Conservation (phyloP, 2,797 vertebrate species). For the Vireo griseus region DNA sequence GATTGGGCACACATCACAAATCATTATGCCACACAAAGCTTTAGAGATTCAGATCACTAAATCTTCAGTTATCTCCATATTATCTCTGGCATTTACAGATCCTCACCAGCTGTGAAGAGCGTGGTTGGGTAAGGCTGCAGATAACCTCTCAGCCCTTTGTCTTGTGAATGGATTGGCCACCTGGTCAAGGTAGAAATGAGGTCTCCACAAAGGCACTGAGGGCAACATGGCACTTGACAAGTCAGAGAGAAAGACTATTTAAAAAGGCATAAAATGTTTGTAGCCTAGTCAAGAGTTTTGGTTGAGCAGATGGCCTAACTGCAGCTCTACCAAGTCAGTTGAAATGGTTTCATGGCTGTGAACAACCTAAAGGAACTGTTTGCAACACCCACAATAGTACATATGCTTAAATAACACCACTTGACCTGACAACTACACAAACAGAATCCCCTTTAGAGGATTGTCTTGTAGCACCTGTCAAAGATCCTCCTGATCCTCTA, state of each 20-base stretch:
- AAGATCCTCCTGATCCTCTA: slow-evolving; percentile 32
- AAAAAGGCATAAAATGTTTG: neutral
- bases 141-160: neutral
- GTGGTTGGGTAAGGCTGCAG: neutral
- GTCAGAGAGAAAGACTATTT: neutral
- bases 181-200: neutral
- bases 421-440: slow-evolving; percentile 46
- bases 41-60: neutral
- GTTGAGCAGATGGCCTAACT: slow-evolving; percentile 16
- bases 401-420: slow-evolving; percentile 52
- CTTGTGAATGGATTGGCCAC: neutral
- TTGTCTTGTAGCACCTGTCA: slow-evolving; percentile 38
- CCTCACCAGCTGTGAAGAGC: neutral
- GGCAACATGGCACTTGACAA: neutral
- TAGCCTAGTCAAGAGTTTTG: neutral
- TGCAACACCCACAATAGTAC: slow-evolving; percentile 32
- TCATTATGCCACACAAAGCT: neutral
- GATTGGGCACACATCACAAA: neutral
- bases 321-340: neutral
- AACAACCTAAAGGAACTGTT: slow-evolving; percentile 20
- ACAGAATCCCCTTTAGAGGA: slow-evolving; percentile 43
- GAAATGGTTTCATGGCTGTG: slow-evolving; percentile 24
- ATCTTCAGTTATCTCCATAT: neutral
- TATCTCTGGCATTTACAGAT: neutral
- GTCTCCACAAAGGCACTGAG: neutral